These are phyloP conservation scores for Anastatus disparis DNA, from an alignment of 1,140 invertebrate genomes.

Conservation along the genomic window DNA sequence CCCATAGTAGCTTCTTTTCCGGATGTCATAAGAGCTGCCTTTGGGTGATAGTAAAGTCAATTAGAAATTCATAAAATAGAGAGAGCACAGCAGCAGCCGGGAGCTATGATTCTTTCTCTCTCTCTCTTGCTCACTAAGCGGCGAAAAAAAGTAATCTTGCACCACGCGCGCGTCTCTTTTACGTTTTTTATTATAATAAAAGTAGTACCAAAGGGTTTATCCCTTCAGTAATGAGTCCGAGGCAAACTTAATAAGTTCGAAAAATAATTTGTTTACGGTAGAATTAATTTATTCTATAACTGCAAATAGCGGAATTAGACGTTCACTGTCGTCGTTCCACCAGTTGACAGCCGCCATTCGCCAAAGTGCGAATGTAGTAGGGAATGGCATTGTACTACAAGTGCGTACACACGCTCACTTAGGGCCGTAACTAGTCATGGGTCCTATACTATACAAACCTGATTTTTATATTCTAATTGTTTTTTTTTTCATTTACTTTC, in stretches of 20 bases:
- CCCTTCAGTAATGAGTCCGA: not conserved
- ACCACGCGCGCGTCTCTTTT: too few species aligned
- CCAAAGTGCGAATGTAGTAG: slow-evolving; percentile 14
- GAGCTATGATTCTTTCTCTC: too few species aligned
- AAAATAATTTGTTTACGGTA: too few species aligned
- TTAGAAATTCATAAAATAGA: slow-evolving; percentile 20
- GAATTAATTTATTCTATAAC: too few species aligned
- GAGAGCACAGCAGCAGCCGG: too few species aligned
- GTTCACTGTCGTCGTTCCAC: slow-evolving; percentile 30
- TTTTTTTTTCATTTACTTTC: too few species aligned
- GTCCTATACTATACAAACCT: too few species aligned
- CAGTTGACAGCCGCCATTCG: slow-evolving; percentile 40
- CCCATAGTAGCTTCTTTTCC: slow-evolving; percentile 40
- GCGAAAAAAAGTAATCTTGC: too few species aligned
- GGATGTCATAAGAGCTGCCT: slow-evolving; percentile 42
- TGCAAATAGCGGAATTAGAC: slow-evolving; percentile 9
- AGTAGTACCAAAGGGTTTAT: not conserved
- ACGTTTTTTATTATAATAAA: not conserved
- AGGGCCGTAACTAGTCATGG: not conserved
- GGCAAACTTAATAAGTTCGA: too few species aligned
- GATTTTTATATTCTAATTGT: too few species aligned
- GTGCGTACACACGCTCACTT: not conserved
- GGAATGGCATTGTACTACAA: not conserved
- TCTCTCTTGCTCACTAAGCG: too few species aligned
- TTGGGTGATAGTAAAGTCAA: slow-evolving; percentile 3